Conservation (phyloP, 2,797 vertebrate species). For the Capromys pilorides region DNA sequence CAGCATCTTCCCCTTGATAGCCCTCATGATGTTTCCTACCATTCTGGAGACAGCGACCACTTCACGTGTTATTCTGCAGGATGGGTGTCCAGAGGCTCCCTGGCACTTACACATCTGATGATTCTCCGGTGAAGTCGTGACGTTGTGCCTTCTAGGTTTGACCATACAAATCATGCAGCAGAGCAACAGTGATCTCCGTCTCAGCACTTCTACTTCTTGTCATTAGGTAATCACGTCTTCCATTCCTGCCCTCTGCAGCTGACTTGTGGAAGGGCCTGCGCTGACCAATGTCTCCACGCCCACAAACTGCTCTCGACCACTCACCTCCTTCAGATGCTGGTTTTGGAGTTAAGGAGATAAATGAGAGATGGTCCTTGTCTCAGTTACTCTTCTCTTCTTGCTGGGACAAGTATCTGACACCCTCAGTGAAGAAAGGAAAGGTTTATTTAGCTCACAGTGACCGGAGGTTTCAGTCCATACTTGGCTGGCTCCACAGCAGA, state of each 20-base stretch:
- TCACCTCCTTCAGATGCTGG: background rate
- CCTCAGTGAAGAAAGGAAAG: no score
- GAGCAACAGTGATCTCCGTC: background rate
- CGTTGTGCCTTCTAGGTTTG: background rate
- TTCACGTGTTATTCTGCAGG: background rate
- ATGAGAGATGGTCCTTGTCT: background rate
- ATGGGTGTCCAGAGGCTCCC: background rate
- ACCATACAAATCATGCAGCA: background rate
- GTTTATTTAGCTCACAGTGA: no score
- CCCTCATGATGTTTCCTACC: background rate
- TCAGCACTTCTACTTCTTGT: conserved; percentile 1
- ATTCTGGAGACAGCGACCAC: background rate
- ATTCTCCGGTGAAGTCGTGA: background rate
- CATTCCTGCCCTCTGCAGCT: background rate
- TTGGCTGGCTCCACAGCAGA: no score
- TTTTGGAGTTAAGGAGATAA: background rate
- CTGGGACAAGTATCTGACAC: no score
- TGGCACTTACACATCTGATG: background rate
- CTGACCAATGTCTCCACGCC: background rate
- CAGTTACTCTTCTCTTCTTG: no score
- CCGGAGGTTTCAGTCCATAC: no score
- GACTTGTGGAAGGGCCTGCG: background rate
- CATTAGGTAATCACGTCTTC: background rate
- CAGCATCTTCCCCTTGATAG: background rate
- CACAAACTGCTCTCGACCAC: background rate